Evolutionary conservation across 2,888 invertebrate genomes (phyloP).

Genomic region (Lycia hirtaria): DNA sequence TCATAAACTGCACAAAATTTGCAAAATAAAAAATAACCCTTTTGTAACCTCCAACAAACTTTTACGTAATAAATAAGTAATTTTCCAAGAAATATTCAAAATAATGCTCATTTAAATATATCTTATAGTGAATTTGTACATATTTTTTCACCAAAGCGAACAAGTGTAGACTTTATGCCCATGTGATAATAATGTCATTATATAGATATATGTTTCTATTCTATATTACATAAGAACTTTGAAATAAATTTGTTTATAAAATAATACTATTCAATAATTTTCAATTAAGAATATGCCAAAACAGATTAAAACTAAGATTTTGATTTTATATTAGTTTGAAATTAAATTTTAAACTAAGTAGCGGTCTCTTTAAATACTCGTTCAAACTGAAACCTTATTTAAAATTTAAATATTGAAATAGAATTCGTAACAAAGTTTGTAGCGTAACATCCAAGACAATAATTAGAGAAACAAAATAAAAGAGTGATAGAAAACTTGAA

Average conservation of each 20-base stretch:
- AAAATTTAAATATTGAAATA: constrained; percentile 7
- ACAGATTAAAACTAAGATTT: neutral
- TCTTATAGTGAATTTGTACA: too few species aligned
- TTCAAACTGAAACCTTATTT: constrained; percentile 6
- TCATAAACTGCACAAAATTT: too few species aligned
- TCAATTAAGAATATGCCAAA: neutral
- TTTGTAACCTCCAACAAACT: too few species aligned
- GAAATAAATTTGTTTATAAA: neutral
- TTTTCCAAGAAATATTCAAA: too few species aligned
- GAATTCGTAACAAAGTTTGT: constrained; percentile 8
- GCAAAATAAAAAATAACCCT: too few species aligned
- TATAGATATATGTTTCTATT: too few species aligned
- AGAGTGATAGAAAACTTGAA: neutral
- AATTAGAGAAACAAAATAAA: neutral
- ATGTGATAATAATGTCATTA: too few species aligned
- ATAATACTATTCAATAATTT: neutral
- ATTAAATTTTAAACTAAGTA: constrained; percentile 5
- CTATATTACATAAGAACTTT: neutral
- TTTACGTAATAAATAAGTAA: too few species aligned
- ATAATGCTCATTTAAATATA: too few species aligned
- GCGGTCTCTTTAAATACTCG: constrained; percentile 12
- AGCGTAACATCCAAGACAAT: constrained; percentile 8
- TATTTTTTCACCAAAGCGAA: neutral
- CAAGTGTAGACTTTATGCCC: neutral
- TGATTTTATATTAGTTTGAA: neutral